Conservation (phyloP, 2,888 invertebrate genomes). For the Laspeyria flexula region DNA sequence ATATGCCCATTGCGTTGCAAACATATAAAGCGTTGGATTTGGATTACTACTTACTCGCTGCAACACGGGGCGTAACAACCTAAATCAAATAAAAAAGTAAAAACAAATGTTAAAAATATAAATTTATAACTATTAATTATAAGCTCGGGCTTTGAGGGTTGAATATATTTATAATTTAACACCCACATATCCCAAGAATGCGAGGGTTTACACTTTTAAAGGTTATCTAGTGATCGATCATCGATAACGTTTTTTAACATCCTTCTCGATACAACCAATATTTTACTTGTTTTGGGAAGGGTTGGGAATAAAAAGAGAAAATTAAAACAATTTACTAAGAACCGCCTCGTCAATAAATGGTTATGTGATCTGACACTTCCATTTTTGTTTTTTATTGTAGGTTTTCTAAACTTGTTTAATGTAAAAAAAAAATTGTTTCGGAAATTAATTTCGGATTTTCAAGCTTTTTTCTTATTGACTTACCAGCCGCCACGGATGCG, state of each 20-base stretch:
- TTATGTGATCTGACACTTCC: conserved; percentile 2
- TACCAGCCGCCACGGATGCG: too few species aligned
- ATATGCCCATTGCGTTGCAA: too few species aligned
- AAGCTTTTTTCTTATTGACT: too few species aligned
- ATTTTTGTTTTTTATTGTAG: not conserved
- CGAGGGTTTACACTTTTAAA: conserved; percentile 13
- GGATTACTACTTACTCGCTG: too few species aligned
- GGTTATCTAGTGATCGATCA: conserved; percentile 15
- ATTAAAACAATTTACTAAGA: conserved; percentile 6
- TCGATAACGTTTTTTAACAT: conserved; percentile 9
- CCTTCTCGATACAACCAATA: conserved; percentile 2
- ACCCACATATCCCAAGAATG: conserved; percentile 15
- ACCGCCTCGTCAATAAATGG: conserved; percentile 4
- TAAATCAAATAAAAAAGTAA: not conserved
- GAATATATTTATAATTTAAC: conserved; percentile 6
- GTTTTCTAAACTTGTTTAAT: not conserved
- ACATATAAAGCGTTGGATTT: too few species aligned
- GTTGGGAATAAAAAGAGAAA: not conserved
- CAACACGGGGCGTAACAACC: too few species aligned
- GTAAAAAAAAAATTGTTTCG: too few species aligned
- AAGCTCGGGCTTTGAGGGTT: not conserved
- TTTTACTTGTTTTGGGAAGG: conserved; percentile 10
- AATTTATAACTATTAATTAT: conserved; percentile 7
- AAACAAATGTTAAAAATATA: not conserved
- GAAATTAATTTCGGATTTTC: too few species aligned